A percentile compares a stretch with the other conserved stretches of the same genome.
Evolutionary conservation across 2,113 vertebrate species (phyloP).

Genomic region (Tamias sibiricus): DNA sequence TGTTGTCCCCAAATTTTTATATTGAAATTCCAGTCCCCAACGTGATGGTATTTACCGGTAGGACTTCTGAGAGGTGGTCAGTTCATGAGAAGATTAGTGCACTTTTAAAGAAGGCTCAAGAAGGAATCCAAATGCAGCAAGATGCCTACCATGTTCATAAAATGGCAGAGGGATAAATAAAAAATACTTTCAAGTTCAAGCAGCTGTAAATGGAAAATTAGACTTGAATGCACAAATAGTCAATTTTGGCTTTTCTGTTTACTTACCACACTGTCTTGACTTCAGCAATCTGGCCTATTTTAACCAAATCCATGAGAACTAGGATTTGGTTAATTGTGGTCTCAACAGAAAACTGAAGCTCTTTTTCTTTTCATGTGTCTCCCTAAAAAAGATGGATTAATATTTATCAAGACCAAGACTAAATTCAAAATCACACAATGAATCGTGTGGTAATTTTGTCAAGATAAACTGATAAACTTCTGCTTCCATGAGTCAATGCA

Average conservation of each 20-base stretch:
- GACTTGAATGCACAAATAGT: background rate
- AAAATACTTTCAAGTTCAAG: background rate
- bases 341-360: background rate
- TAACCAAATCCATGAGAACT: background rate
- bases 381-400: background rate
- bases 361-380: background rate
- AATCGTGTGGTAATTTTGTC: rapidly evolving
- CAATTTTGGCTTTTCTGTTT: background rate
- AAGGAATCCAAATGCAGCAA: background rate
- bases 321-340: background rate
- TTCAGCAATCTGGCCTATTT: background rate
- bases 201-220: background rate
- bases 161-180: background rate
- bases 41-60: background rate
- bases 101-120: background rate
- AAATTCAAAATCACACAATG: background rate
- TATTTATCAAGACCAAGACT: background rate
- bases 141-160: too few species aligned
- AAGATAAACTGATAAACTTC: too few species aligned
- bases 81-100: background rate
- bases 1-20: background rate
- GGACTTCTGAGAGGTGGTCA: background rate
- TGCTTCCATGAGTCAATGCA: background rate
- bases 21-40: background rate
- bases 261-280: background rate